These are phyloP conservation scores for Mystacides longicornis DNA, from an alignment of 2,888 invertebrate species.

Conservation along the genomic window DNA sequence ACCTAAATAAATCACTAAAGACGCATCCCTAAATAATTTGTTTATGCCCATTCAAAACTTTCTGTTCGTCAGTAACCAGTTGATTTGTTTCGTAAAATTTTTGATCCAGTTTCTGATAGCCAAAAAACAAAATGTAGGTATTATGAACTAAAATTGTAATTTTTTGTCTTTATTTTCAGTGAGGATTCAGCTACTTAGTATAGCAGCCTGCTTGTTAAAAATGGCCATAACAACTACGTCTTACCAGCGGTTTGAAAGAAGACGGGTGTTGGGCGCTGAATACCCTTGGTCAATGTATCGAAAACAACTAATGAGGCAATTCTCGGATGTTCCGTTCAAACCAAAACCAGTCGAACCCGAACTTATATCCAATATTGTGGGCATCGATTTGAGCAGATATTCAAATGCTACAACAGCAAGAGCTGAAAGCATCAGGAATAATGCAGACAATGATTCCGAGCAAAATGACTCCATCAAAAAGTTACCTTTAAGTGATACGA, in stretches of 20 bases:
- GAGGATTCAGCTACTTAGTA: conserved; percentile 57
- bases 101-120: neutral
- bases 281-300: conserved; percentile 58
- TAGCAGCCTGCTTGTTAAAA: conserved; percentile 59
- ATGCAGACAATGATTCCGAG: neutral
- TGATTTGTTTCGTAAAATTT: no score
- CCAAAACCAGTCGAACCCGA: neutral
- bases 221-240: conserved; percentile 63
- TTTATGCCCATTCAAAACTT: no score
- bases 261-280: conserved; percentile 61
- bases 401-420: neutral
- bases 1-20: no score
- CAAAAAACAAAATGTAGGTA: neutral
- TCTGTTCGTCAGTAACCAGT: no score
- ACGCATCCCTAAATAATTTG: no score
- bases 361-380: conserved; percentile 10
- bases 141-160: neutral
- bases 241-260: conserved; percentile 72
- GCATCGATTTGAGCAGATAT: conserved; percentile 5
- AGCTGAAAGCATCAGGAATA: neutral
- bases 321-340: neutral
- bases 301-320: neutral
- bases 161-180: conserved; percentile 48
- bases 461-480: neutral
- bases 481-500: neutral